Evolutionary conservation across 1,140 invertebrate species (phyloP).

Genomic region (Drosophila subobscura): DNA sequence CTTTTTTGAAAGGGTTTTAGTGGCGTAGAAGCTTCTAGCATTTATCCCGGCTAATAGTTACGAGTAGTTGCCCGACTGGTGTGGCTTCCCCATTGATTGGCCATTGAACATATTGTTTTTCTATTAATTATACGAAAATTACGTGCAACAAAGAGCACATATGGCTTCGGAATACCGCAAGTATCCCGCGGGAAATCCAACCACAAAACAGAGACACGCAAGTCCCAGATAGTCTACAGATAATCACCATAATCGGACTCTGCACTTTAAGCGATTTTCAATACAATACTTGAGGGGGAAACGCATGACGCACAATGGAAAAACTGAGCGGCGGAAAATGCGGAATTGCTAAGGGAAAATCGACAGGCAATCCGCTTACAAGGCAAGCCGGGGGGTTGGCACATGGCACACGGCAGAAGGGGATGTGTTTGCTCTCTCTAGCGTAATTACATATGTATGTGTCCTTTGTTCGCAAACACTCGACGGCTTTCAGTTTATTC

Average conservation of each 20-base stretch:
- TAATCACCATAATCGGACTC: slow-evolving; percentile 80
- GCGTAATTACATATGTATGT: slow-evolving; percentile 49
- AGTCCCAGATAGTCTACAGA: slow-evolving; percentile 51
- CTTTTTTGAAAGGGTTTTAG: slow-evolving; percentile 50
- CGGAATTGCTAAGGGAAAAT: slow-evolving; percentile 41
- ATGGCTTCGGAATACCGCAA: slow-evolving; percentile 67
- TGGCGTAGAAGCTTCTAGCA: slow-evolving; percentile 30
- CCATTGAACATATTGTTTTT: slow-evolving; percentile 78
- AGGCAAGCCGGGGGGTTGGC: slow-evolving; percentile 18
- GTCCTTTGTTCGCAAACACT: slow-evolving; percentile 38
- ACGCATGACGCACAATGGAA: slow-evolving; percentile 73
- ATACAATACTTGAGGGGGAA: slow-evolving; percentile 44
- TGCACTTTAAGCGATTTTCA: slow-evolving; percentile 77
- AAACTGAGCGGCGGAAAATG: slow-evolving; percentile 35
- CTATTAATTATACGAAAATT: slow-evolving; percentile 70
- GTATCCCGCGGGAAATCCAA: slow-evolving; percentile 68
- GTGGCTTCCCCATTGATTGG: slow-evolving; percentile 36
- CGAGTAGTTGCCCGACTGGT: not conserved
- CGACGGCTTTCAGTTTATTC: slow-evolving; percentile 14
- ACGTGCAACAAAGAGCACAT: slow-evolving; percentile 62
- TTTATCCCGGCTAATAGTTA: not conserved
- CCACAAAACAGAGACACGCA: slow-evolving; percentile 50
- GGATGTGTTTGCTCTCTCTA: slow-evolving; percentile 28
- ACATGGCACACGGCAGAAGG: slow-evolving; percentile 4
- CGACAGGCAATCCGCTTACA: slow-evolving; percentile 65